Percentiles rank a stretch among this genome's conserved stretches.
These are phyloP conservation scores for Hippocampus kuda DNA, from an alignment of 2,797 vertebrate species.

Conservation along the genomic window DNA sequence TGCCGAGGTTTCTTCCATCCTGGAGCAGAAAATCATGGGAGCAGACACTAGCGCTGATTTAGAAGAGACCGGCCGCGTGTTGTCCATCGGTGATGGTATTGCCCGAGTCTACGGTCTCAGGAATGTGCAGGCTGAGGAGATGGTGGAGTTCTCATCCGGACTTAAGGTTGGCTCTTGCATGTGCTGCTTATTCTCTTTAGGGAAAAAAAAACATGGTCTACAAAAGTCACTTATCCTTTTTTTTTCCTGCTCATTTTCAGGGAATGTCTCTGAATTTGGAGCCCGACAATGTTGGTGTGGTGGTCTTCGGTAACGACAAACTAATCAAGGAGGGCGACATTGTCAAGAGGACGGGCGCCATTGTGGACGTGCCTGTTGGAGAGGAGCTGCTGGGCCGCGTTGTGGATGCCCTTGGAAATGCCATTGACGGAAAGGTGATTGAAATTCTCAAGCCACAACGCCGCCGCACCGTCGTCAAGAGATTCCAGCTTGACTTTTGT, in stretches of 20 bases:
- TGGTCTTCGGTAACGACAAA: constrained; percentile 96
- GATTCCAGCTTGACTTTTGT: not conserved
- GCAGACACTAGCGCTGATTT: constrained; percentile 80
- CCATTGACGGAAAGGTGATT: constrained; percentile 89
- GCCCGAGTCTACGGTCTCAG: constrained; percentile 90
- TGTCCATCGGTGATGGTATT: constrained; percentile 94
- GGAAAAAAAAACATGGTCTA: not conserved
- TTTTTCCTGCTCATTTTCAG: constrained; percentile 47
- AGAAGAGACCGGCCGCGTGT: constrained; percentile 88
- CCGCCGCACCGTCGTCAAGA: not conserved
- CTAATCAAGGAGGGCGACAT: constrained; percentile 95
- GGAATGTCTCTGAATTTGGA: constrained; percentile 99
- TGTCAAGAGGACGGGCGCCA: constrained; percentile 91
- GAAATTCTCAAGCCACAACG: not conserved
- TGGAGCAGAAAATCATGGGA: constrained; percentile 89
- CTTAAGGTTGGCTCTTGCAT: constrained; percentile 70
- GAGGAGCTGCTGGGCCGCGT: constrained; percentile 86
- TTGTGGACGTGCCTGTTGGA: constrained; percentile 93
- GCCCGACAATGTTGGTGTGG: constrained; percentile 93
- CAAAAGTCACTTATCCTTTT: not conserved
- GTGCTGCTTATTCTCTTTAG: not conserved
- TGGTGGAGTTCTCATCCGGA: constrained; percentile 97
- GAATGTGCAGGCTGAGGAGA: constrained; percentile 96
- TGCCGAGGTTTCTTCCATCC: constrained; percentile 83
- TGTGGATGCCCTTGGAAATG: constrained; percentile 89